These are phyloP conservation scores for Oreocharis arfaki DNA, from an alignment of 2,113 vertebrate species.

Conservation along the genomic window DNA sequence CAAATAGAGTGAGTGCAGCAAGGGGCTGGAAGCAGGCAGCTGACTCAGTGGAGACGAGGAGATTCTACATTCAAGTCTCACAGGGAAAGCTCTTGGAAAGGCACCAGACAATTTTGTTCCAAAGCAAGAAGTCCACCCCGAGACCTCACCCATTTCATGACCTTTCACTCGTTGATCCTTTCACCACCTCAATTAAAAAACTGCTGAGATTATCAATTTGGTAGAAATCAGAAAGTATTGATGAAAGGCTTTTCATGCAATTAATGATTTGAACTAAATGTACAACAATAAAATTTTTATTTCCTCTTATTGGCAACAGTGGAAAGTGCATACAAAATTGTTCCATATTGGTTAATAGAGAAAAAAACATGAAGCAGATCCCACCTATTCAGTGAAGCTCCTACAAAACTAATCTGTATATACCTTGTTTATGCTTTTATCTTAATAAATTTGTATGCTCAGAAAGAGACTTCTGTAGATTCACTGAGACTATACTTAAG, in stretches of 20 bases:
- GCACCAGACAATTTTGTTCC: not conserved
- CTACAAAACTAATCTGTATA: not conserved
- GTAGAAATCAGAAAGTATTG: not conserved
- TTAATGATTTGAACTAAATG: not conserved
- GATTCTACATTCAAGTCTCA: not conserved
- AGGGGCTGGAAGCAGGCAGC: not conserved
- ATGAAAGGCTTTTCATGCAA: not conserved
- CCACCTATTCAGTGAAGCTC: not conserved
- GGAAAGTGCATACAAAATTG: not conserved
- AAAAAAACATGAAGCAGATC: not conserved
- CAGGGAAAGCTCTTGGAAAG: not conserved
- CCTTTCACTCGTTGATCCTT: not conserved
- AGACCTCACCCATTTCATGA: rapidly evolving
- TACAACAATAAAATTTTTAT: not conserved
- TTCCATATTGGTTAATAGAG: not conserved
- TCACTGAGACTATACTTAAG: not conserved
- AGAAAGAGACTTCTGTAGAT: not conserved
- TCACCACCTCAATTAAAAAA: not conserved
- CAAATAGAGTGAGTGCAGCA: not conserved
- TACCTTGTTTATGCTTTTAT: not conserved
- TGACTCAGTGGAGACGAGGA: not conserved
- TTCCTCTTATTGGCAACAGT: not conserved
- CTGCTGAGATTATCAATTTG: not conserved
- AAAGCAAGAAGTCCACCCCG: not conserved
- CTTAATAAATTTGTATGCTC: not conserved